phyloP scores from a whole-genome alignment of 2,113 vertebrate species.

The Rhinolophus sinicus region DNA sequence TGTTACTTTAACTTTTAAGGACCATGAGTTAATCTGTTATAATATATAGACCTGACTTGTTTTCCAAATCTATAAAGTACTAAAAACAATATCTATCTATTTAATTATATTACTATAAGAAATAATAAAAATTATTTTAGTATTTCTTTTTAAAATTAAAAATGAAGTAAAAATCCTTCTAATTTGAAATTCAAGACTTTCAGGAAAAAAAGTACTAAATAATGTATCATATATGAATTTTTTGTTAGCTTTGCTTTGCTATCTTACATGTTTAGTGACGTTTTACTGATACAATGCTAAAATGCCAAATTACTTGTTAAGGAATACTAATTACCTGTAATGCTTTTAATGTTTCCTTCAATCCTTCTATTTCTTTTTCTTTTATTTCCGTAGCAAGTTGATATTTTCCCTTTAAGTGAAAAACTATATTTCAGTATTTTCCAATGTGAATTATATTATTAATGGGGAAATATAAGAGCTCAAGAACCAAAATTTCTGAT shows the following conservation, averaged over 20 bases:
- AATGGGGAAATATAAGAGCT: slow-evolving; percentile 19
- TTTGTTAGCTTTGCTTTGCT: slow-evolving; percentile 44
- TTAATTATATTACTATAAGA: background rate
- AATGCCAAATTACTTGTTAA: slow-evolving; percentile 47
- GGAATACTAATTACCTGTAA: slow-evolving; percentile 89
- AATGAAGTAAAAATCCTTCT: slow-evolving; percentile 21
- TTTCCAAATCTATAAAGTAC: background rate
- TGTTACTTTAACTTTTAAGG: slow-evolving; percentile 41
- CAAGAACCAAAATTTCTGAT: slow-evolving; percentile 59
- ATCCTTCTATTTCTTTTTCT: slow-evolving; percentile 93
- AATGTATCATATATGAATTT: background rate
- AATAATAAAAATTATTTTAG: slow-evolving; percentile 36
- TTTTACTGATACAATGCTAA: slow-evolving; percentile 40
- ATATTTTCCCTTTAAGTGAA: slow-evolving; percentile 91
- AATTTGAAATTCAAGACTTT: slow-evolving; percentile 35
- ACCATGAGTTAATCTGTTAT: slow-evolving; percentile 5
- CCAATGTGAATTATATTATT: slow-evolving; percentile 56
- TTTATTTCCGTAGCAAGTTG: slow-evolving; percentile 92
- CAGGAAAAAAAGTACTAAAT: slow-evolving; percentile 35
- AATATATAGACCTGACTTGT: background rate
- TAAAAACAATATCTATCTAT: slow-evolving; percentile 31
- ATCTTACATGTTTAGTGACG: background rate
- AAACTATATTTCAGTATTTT: slow-evolving; percentile 74
- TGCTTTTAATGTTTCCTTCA: slow-evolving; percentile 94
- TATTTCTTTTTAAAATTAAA: slow-evolving; percentile 49